These are phyloP conservation scores for Tyria jacobaeae DNA, from an alignment of 2,888 invertebrate genomes.

Conservation along the genomic window DNA sequence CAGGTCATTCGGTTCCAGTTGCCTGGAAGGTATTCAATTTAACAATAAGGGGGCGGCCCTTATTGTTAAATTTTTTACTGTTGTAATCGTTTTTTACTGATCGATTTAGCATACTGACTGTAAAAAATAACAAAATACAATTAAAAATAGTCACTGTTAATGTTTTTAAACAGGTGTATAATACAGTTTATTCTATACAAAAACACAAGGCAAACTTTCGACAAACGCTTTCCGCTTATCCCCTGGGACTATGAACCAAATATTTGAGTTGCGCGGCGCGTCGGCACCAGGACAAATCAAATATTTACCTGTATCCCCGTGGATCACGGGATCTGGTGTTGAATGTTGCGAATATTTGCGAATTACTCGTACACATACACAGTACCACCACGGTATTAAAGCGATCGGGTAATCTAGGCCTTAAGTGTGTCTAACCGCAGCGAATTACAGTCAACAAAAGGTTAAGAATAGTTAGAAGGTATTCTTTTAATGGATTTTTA, in stretches of 20 bases:
- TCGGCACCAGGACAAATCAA: conserved; percentile 53
- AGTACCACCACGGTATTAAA: not conserved
- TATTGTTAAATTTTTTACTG: too few relatives aligned
- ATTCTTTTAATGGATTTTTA: too few relatives aligned
- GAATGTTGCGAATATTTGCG: conserved; percentile 22
- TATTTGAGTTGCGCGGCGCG: conserved; percentile 44
- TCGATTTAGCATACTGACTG: too few relatives aligned
- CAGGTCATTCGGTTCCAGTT: too few relatives aligned
- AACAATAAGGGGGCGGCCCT: too few relatives aligned
- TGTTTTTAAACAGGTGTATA: too few relatives aligned
- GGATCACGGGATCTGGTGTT: conserved; percentile 33
- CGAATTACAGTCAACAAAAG: not conserved
- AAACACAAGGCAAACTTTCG: not conserved
- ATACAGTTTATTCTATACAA: too few relatives aligned
- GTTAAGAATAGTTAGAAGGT: too few relatives aligned
- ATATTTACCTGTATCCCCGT: conserved; percentile 57
- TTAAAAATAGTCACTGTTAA: too few relatives aligned
- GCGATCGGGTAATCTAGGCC: conserved; percentile 8
- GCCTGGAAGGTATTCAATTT: too few relatives aligned
- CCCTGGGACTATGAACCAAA: conserved; percentile 15
- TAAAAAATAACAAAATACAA: too few relatives aligned
- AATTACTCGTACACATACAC: conserved; percentile 15
- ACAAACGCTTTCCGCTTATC: conserved; percentile 1
- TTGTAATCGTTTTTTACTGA: too few relatives aligned
- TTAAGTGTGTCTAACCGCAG: conserved; percentile 13